phyloP scores from a whole-genome alignment of 2,888 invertebrate genomes.

The Yponomeuta cagnagella region DNA sequence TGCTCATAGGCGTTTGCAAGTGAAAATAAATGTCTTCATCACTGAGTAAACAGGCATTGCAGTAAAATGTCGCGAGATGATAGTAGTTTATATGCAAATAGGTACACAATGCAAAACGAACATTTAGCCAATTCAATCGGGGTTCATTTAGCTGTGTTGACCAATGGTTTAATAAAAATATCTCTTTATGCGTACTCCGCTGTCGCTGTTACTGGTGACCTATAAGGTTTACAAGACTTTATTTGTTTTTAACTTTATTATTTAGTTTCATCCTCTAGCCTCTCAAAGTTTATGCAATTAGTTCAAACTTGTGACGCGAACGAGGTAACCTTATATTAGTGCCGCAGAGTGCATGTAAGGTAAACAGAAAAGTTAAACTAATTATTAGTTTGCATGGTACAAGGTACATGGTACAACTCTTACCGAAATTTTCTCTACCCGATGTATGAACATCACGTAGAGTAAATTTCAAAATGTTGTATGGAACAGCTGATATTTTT shows the following conservation, averaged over 20 bases:
- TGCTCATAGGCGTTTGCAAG: conserved; percentile 23
- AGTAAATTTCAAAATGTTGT: too few relatives aligned
- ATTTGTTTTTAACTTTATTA: too few relatives aligned
- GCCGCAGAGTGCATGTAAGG: background rate
- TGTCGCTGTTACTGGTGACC: background rate
- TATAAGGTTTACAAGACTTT: background rate
- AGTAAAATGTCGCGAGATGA: background rate
- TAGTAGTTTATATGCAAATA: background rate
- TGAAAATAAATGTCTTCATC: conserved; percentile 46
- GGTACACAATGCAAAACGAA: background rate
- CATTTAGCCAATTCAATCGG: background rate
- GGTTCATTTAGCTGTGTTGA: background rate
- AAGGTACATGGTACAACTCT: too few relatives aligned
- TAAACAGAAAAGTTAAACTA: background rate
- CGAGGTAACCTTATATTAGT: background rate
- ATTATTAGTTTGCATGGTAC: background rate
- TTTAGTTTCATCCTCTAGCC: background rate
- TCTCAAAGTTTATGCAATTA: background rate
- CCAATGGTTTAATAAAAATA: background rate
- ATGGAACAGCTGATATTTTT: too few relatives aligned
- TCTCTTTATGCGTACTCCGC: background rate
- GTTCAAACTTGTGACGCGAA: background rate
- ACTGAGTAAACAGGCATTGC: conserved; percentile 35
- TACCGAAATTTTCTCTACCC: too few relatives aligned
- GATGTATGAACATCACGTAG: too few relatives aligned